phyloP scores from a whole-genome alignment of 2,113 vertebrate genomes.

The Callocephalon fimbriatum region DNA sequence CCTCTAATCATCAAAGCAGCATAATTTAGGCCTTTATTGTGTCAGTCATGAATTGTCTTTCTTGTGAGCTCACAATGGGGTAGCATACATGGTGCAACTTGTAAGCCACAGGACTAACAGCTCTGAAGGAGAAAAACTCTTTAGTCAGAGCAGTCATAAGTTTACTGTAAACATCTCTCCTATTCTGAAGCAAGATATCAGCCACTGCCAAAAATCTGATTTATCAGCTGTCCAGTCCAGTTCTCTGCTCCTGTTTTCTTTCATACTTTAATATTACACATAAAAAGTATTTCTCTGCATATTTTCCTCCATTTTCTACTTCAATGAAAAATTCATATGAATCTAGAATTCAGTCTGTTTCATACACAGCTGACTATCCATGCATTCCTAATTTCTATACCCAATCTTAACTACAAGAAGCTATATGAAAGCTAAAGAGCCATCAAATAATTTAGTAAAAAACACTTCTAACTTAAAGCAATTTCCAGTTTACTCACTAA shows the following conservation, averaged over 20 bases:
- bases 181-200: not conserved
- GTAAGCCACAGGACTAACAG: not conserved
- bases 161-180: not conserved
- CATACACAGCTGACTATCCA: not conserved
- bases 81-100: not conserved
- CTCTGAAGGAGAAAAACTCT: not conserved
- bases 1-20: too few species aligned
- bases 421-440: not conserved
- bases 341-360: not conserved
- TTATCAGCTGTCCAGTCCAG: not conserved
- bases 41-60: too few species aligned
- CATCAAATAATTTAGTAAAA: constrained; percentile 25
- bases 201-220: not conserved
- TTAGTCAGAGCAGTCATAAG: not conserved
- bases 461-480: constrained; percentile 45
- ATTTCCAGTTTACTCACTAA: constrained; percentile 67
- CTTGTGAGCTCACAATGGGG: too few species aligned
- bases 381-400: not conserved
- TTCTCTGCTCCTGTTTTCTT: not conserved
- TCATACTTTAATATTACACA: not conserved
- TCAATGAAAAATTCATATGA: not conserved
- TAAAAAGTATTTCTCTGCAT: not conserved
- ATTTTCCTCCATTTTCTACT: not conserved
- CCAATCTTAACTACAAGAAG: not conserved
- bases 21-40: too few species aligned